Conservation (phyloP, 1,140 invertebrate genomes). For the Orchestia grillus region DNA sequence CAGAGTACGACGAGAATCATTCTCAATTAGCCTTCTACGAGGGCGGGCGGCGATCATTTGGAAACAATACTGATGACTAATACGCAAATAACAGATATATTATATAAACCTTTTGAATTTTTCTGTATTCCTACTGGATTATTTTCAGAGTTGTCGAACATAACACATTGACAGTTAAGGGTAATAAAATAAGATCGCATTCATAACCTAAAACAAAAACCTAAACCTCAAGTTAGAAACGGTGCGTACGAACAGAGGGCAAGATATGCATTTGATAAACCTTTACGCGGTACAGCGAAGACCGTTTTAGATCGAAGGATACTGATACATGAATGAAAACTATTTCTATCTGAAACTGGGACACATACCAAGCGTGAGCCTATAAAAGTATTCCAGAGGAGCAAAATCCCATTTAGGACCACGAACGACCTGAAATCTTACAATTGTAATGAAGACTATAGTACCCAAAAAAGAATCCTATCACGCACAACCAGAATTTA, state of each 20-base stretch:
- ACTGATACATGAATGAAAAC: neutral
- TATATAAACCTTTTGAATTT: too few species aligned
- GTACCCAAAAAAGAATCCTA: neutral
- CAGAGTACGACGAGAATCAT: too few species aligned
- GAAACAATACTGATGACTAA: too few species aligned
- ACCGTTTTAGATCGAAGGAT: neutral
- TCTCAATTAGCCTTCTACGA: too few species aligned
- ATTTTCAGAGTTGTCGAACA: too few species aligned
- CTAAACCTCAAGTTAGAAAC: neutral
- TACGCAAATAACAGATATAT: too few species aligned
- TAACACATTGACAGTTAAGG: too few species aligned
- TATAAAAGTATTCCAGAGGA: neutral
- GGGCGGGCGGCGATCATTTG: too few species aligned
- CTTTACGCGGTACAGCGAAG: neutral
- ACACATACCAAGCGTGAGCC: neutral
- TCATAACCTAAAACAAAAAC: neutral
- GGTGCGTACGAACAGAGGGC: neutral
- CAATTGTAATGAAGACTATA: neutral
- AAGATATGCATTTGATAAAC: constrained; percentile 11
- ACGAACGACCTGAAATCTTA: neutral
- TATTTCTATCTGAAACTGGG: neutral
- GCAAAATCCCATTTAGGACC: neutral
- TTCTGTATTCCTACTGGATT: too few species aligned
- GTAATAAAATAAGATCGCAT: neutral
- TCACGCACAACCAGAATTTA: too few species aligned